Evolutionary conservation across 2,797 vertebrate species (phyloP).

Genomic region (Protosalanx chinensis): DNA sequence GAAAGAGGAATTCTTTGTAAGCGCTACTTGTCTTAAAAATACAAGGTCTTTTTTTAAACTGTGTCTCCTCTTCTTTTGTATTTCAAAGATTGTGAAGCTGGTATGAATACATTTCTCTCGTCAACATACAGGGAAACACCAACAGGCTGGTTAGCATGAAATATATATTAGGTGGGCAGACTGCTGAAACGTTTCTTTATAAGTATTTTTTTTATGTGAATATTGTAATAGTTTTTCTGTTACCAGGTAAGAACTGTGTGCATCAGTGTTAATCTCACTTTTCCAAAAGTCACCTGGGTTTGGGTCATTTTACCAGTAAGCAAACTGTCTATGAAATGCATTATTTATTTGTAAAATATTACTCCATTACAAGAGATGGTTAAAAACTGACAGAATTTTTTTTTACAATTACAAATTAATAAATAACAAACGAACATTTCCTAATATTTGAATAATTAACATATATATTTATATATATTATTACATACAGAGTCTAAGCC

Average conservation of each 20-base stretch:
- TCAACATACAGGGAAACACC: not conserved
- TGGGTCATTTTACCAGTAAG: not conserved
- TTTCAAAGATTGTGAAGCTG: conserved; percentile 26
- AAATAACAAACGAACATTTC: not conserved
- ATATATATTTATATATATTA: conserved; percentile 8
- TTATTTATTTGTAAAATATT: conserved; percentile 45
- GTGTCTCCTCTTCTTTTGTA: conserved; percentile 32
- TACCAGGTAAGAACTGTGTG: not conserved
- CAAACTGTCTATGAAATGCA: conserved; percentile 17
- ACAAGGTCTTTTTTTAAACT: conserved; percentile 72
- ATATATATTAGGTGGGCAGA: not conserved
- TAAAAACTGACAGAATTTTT: conserved; percentile 16
- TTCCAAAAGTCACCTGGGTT: not conserved
- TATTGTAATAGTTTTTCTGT: not conserved
- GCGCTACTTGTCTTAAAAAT: conserved; percentile 90
- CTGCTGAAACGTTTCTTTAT: not conserved
- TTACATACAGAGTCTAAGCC: conserved; percentile 1
- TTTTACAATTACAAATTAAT: conserved; percentile 16
- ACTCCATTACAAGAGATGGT: conserved; percentile 17
- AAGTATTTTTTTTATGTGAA: not conserved
- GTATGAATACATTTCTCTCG: not conserved
- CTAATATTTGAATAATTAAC: conserved; percentile 20
- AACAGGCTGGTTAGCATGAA: not conserved
- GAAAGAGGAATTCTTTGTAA: conserved; percentile 82
- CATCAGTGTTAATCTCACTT: not conserved